Base-by-base conservation (phyloP, 2,113 vertebrate species). In the Jaculus jaculus region DNA sequence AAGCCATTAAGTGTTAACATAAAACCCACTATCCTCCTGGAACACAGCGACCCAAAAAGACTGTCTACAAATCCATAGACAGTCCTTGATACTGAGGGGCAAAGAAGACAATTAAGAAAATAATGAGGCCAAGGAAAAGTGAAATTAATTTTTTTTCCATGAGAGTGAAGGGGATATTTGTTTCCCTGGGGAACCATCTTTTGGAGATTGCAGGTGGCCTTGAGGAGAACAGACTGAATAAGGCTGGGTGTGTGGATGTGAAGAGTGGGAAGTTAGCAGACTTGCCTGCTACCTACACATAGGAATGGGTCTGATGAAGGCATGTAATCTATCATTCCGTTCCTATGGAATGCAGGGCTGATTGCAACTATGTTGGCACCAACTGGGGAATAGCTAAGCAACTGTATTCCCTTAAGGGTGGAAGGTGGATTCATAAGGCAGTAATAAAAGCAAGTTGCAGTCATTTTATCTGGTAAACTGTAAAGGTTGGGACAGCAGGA, bases 81-180 rank as follows among this genome's bases (percentile, higher is more conserved):
- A 94, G 95, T 93, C 97, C 91, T 95, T 96, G 93, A 92, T 72
- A 89, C 87, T 87, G 86, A 94, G 86, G 88, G 92, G 85, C 82
- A 93, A 95, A 88, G 83, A 95, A 93, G 92, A 95, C 93, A 96
- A 96, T 96, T 94, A 91, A 72, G 95, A 95, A 86, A 90, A 96
- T 95, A 94, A 86, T 87, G 95, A 90, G 23, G 12, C 79, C 84
- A 74, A 94, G 80, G 65, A 87, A 93, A 96, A 92, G n/a, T 93
- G 96, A 89, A 97, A 97, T 96, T 77, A 94, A 54, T 93, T 97
- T 92, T 94, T 66, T 89, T 3, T 87, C 7, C 34, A 34, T 20
- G 72, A 95, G n/a, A 1, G 66, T 77, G 73, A 89, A 37, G 60
- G 82, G 54, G 66, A 94, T 84, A 78, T 93, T 85, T 90, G 18